Evolutionary conservation across 2,888 invertebrate genomes (phyloP), one percentile per base, ranked within the genome.

Genomic region (Apodemia mormo): DNA sequence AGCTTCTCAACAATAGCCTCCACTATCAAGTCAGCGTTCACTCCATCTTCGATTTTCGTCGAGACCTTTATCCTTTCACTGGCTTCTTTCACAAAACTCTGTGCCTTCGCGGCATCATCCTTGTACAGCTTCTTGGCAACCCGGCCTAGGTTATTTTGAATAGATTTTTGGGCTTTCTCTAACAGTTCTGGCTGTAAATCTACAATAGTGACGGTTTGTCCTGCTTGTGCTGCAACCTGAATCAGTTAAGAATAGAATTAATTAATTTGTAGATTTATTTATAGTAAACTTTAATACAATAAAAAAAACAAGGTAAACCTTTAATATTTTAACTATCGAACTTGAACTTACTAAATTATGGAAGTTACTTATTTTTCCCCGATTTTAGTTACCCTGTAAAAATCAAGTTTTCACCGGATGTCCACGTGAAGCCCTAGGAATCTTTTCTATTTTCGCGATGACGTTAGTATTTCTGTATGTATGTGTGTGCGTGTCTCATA

Each of bases 1-100:
- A 98, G 89, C 81, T 97, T 97, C 86, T 98, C 98, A 12, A 97
- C 95, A 81, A 98, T 97, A 1, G 98, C 98, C 88, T 98, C 98
- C 14, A 98, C 94, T 3, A 98, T 96, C 71, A 98, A 86, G 85
- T 97, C 97, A 0, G 96, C 93, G 72, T 95, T 89, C 0, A 96
- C 96, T 7, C 96, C 94, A 70, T 94, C 94, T 2, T 90, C 88
- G 2, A 96, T 79, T 79, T 95, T 94, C 0, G 96, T 95, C 0
- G 95, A 94, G 2, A 94, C 83, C 75, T 87, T 88, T 69, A 91
- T 87, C 72, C 95, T 94, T n/a, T 85, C 84, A 68, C 95, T 81
- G 0, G 96, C 91, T 29, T 96, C 95, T 0, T 92, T 81, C 1
- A 97, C 92, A 85, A 96, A 97, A 77, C 94, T 94, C 73, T 95